Evolutionary conservation across 1,140 invertebrate species (phyloP), one percentile per base, ranked within the genome.

Genomic region (Ladona fulva): DNA sequence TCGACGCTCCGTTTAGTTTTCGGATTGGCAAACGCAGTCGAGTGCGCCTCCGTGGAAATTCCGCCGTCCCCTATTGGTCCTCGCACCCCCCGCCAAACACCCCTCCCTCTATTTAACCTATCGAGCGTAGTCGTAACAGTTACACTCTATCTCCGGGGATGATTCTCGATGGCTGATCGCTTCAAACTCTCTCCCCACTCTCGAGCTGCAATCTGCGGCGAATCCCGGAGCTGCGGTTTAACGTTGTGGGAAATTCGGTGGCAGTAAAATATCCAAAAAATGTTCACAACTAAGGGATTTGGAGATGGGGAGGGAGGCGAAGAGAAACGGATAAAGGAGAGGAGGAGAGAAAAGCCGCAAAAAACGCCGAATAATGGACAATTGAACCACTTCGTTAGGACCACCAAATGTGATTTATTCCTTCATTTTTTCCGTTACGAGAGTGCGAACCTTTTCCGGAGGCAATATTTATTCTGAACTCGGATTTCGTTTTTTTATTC

Each of bases 351-450:
- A 12, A 66, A 66, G n/a, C 52, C 52, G 52, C 52, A 22, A 66
- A 66, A 66, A 66, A 66, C 52, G 52, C 16, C 52, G 52, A 66
- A 19, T 66, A 66, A 66, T 66, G 52, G 52, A 66, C 52, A 66
- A 66, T 66, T 66, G 14, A 22, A 16, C 5, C 52, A 66, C 5
- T 66, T 66, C 52, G n/a, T 66, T 22, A 66, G 52, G 12, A 66
- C 52, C 52, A 66, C 52, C 52, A 12, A 66, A 66, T 66, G 52
- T 66, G 52, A 66, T 66, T 66, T 66, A 66, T 22, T 16, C 52
- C 52, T 16, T 37, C 29, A 37, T 37, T 37, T 37, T 37, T 37
- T 37, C 8, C 29, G n/a, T n/a, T n/a, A n/a, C 29, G 29, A 37
- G 29, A 8, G 29, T 37, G 1, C 1, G 1, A 37, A 37, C 29